Evolutionary conservation across 2,888 invertebrate species (phyloP), one percentile per base, ranked within the genome.

Genomic region (Standfussiana lucernea): DNA sequence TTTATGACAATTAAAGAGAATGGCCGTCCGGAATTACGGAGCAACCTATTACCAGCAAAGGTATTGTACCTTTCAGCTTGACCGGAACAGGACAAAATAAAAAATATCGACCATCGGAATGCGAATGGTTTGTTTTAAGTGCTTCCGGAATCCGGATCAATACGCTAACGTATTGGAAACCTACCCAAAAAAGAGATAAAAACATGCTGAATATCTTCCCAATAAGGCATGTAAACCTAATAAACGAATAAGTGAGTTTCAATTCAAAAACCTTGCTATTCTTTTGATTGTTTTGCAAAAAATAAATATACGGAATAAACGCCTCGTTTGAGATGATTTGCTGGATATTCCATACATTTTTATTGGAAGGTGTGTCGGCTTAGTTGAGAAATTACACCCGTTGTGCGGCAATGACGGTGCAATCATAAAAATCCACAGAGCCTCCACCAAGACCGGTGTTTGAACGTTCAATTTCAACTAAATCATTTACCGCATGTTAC

Each of bases 1-100:
- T 92, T 92, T 90, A 90, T 90, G 89, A 91, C 89, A 91, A 92
- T 92, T 81, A 90, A 91, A 92, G 87, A 87, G 88, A 87, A 87
- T 86, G 84, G 82, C 81, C 75, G 64, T 86, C 74, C 78, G 85
- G 85, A 90, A 89, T 89, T 65, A 32, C 75, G 75, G 11, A 75
- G 61, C 59, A 62, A 70, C 64, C 82, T 85, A 87, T 89, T 76
- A 84, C 71, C 77, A 79, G 75, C 81, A 86, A 85, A 86, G 81
- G 73, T 78, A 88, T 82, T 77, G 56, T 70, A 82, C 75, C 77
- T 85, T 87, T 83, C 59, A 81, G 81, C 82, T 83, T 79, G 67
- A 74, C 83, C 86, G 85, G 83, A 88, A 89, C 77, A 76, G 74
- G 37, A 79, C 59, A 71, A 80, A 50, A 86, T 79, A 81, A 79